Base-by-base conservation (phyloP, 1,140 invertebrate species). In the Andrena cerasifolii region DNA sequence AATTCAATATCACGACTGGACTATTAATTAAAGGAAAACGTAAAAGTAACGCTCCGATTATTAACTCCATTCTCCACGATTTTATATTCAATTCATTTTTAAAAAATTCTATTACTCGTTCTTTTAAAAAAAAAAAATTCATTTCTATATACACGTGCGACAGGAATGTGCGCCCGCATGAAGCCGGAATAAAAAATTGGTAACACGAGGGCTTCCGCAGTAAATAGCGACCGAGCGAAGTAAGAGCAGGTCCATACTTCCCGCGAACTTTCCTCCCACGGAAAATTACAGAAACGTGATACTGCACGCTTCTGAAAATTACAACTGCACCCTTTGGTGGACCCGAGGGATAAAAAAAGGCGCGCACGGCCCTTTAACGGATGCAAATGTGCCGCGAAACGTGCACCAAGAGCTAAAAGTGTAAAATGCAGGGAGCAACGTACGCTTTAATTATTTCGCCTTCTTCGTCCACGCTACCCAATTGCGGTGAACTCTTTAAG, bases 391-490 rank as follows among this genome's bases (percentile, higher is more conserved):
- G n/a, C 33, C 6, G 33, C n/a, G 33, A 61, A 43, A 61, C 58
- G 58, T 24, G 58, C 14, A 61, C 58, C 21, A 61, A 24, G 58
- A 61, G 33, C 40, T 61, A 61, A 61, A 40, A 61, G 58, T 40
- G 58, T 33, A 61, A 61, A 61, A 61, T 61, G 33, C 33, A n/a
- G n/a, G n/a, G 58, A 24, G 58, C 33, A 36, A 43, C 33, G 33
- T 61, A 61, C 58, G 33, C 58, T 61, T 40, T 61, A 61, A 61
- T 61, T 61, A 61, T 61, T 61, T 61, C 58, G n/a, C 58, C 36
- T 61, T 31, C 33, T 36, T 61, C 58, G 33, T 36, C 58, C n/a
- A 12, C 7, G 18, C 58, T 36, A 1, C 8, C 33, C 33, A 61
- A 61, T 61, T 61, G 33, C 33, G 33, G 58, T 24, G 33, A 61